Evolutionary conservation across 1,140 invertebrate species (phyloP).

Genomic region (Drosophila pseudoananassae): DNA sequence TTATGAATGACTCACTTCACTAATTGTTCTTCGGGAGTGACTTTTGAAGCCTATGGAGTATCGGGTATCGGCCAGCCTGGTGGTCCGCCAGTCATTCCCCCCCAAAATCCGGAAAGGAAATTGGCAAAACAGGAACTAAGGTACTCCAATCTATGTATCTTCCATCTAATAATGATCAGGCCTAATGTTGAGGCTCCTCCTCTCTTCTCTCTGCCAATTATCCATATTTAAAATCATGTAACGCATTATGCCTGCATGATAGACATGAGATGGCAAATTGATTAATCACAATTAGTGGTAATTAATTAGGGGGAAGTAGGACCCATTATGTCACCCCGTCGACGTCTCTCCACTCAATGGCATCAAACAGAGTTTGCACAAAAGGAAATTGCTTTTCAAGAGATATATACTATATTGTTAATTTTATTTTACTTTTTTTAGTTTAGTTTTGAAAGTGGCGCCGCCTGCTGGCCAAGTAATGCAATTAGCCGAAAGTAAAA

Average conservation of each 20-base stretch:
- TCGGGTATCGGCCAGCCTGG: not conserved
- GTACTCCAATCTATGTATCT: not conserved
- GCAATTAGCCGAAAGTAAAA: conserved; percentile 78
- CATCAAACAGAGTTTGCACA: conserved; percentile 2
- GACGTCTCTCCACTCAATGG: conserved; percentile 16
- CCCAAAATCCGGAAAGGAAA: conserved; percentile 32
- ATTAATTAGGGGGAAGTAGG: conserved; percentile 48
- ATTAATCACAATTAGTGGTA: conserved; percentile 66
- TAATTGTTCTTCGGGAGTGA: too few species aligned
- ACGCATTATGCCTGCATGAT: conserved; percentile 47
- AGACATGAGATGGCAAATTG: conserved; percentile 56
- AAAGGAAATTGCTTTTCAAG: conserved; percentile 30
- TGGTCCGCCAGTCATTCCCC: conserved; percentile 24
- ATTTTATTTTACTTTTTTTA: conserved; percentile 11
- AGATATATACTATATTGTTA: conserved; percentile 41
- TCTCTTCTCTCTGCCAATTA: conserved; percentile 26
- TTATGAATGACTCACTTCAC: too few species aligned
- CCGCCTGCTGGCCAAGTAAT: conserved; percentile 68
- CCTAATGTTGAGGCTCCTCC: not conserved
- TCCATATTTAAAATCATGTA: conserved; percentile 53
- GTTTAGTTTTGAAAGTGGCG: conserved; percentile 58
- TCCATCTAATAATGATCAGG: conserved; percentile 17
- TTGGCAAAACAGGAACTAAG: conserved; percentile 39
- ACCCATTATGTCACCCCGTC: conserved; percentile 61
- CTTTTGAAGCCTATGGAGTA: too few species aligned